A percentile compares a stretch with the other conserved stretches of the same genome.
Conservation (phyloP, 2,113 vertebrate species). For the Nesogale talazaci region DNA sequence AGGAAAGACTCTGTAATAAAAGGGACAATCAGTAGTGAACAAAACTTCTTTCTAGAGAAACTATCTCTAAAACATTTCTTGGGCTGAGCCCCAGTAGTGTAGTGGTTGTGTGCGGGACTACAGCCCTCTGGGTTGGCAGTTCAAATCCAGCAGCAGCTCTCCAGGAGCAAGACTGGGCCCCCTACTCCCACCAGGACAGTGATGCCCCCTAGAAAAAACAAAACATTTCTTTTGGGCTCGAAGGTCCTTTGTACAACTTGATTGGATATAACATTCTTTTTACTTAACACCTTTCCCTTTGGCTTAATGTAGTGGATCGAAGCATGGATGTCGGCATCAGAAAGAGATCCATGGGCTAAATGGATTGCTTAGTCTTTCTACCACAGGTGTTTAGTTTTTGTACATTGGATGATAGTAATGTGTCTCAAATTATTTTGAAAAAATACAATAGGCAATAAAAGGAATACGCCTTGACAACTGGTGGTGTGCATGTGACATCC, state of each 20-base stretch:
- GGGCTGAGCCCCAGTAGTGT: too few relatives aligned
- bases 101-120: too few relatives aligned
- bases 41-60: slow-evolving; percentile 8
- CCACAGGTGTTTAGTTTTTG: not conserved
- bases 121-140: too few relatives aligned
- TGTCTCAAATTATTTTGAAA: not conserved
- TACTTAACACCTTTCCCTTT: not conserved
- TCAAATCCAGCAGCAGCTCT: too few relatives aligned
- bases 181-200: too few relatives aligned
- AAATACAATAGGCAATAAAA: slow-evolving; percentile 26
- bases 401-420: slow-evolving; percentile 2
- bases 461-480: too few relatives aligned
- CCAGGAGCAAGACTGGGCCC: too few relatives aligned
- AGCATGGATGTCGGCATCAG: not conserved
- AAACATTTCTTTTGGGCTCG: not conserved
- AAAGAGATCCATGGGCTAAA: not conserved
- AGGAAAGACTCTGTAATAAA: slow-evolving; percentile 27
- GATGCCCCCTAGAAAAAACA: too few relatives aligned
- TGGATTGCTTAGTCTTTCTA: not conserved
- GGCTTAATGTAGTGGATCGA: not conserved
- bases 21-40: not conserved
- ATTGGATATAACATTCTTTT: slow-evolving; percentile 6
- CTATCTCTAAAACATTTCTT: not conserved
- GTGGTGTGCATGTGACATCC: too few relatives aligned
- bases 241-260: not conserved